phyloP scores from a whole-genome alignment of 2,797 vertebrate genomes.

The Eidolon dupreanum region DNA sequence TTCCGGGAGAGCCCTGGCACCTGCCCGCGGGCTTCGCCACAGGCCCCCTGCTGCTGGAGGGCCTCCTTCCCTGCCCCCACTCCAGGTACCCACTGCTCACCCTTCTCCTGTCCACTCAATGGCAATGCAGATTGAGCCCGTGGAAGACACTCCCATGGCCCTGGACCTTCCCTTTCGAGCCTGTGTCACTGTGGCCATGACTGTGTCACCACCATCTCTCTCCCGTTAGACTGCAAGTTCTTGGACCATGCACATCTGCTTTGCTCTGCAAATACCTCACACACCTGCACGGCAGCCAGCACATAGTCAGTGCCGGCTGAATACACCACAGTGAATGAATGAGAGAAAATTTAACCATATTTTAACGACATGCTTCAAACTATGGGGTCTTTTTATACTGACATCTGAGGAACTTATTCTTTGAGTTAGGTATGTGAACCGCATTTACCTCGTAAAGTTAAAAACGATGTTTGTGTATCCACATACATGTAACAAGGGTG shows the following conservation, averaged over 20 bases:
- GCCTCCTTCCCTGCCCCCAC: no score
- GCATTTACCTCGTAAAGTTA: background rate
- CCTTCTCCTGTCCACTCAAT: background rate
- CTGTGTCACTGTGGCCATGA: rapidly evolving
- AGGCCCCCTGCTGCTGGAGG: background rate
- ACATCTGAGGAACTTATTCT: background rate
- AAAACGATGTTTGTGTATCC: background rate
- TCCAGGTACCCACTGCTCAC: background rate
- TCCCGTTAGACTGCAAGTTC: background rate
- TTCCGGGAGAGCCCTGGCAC: background rate
- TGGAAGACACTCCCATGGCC: background rate
- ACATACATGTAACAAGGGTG: background rate
- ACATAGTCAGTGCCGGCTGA: background rate
- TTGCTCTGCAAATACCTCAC: background rate
- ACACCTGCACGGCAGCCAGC: rapidly evolving
- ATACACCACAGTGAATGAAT: background rate
- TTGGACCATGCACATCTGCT: background rate
- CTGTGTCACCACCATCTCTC: background rate
- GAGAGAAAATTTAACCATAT: background rate
- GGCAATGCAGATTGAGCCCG: background rate
- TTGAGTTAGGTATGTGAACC: background rate
- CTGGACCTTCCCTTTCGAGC: background rate
- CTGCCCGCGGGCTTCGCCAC: background rate
- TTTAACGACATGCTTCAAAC: background rate
- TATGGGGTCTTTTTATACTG: background rate